Evolutionary conservation across 2,888 invertebrate genomes (phyloP).

Genomic region (Dermolepida albohirtum): DNA sequence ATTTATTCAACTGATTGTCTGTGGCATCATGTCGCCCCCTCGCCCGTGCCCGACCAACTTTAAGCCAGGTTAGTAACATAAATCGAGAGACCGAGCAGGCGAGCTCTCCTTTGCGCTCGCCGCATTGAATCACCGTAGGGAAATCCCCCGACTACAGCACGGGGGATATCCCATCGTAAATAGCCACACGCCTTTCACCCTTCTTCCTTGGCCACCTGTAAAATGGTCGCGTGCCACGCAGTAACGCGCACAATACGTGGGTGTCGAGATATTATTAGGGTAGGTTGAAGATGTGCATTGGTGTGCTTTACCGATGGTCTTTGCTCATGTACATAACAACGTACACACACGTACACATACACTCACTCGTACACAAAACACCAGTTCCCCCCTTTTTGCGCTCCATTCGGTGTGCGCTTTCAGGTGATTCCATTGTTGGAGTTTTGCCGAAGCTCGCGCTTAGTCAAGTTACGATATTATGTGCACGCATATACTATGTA

Average conservation of each 20-base stretch:
- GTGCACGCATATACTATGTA: background rate
- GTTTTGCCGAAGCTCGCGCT: background rate
- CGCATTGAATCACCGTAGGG: constrained; percentile 48
- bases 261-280: constrained; percentile 49
- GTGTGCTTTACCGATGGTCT: constrained; percentile 1
- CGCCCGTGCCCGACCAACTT: constrained; percentile 10
- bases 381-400: constrained; percentile 21
- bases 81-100: constrained; percentile 30
- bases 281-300: constrained; percentile 47
- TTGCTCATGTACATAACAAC: constrained; percentile 2
- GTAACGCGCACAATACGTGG: constrained; percentile 44
- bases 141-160: constrained; percentile 44
- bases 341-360: background rate
- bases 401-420: background rate
- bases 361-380: background rate
- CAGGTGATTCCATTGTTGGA: constrained; percentile 17
- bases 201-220: constrained; percentile 53
- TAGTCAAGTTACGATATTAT: constrained; percentile 10
- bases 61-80: constrained; percentile 44
- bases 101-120: constrained; percentile 16
- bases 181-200: constrained; percentile 51
- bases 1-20: constrained; percentile 35
- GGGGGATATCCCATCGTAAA: constrained; percentile 47
- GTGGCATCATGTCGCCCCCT: constrained; percentile 10
- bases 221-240: constrained; percentile 55